Base-by-base conservation (phyloP, 92 coral and sea anemone genomes). In the Epizoanthus stellaris region DNA sequence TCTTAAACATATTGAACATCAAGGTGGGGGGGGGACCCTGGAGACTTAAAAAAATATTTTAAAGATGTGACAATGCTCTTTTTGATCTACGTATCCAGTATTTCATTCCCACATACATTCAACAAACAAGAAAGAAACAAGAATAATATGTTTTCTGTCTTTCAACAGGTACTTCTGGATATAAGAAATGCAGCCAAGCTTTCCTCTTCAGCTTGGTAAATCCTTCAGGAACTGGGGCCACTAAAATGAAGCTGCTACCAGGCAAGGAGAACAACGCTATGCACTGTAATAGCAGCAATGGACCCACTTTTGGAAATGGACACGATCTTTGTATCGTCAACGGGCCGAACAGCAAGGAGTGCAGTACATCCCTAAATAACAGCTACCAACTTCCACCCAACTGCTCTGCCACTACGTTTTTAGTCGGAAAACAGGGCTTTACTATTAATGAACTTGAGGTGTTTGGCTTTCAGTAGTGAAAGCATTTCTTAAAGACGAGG, bases 151-250 rank as follows among this genome's bases (percentile, higher is more conserved):
- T 13, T 53, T 54, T 40, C 16, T 79, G 1, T 16, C 45, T n/a
- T 34, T 70, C 19, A 70, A 70, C 85, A 83, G 87, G 42, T 54
- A 13, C 81, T 0, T 12, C 38, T 15, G 3, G 0, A 65, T 71
- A 72, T 66, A 83, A 83, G 45, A 53, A 43, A 23, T 52, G 77
- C 49, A 83, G 52, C 16, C n/a, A 74, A 38, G 58, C 92, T 3
- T 89, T 89, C 82, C 59, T 89, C 76, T 89, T 89, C 86, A 85
- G 86, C 67, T 75, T 89, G 70, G 87, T 81, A 6, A 89, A 89
- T 13, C 25, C 54, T 38, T 16, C 82, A 9, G 87, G 87, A 9
- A 81, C 6, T 23, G 65, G 34, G 0, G 76, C 92, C 57, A 89
- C 89, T 25, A 89, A 89, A 77, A 63, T 85, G 83, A 38, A 54